A percentile compares a stretch with the other conserved stretches of the same genome.
phyloP scores from a whole-genome alignment of 2,888 invertebrate genomes.

The Erebia ligea region DNA sequence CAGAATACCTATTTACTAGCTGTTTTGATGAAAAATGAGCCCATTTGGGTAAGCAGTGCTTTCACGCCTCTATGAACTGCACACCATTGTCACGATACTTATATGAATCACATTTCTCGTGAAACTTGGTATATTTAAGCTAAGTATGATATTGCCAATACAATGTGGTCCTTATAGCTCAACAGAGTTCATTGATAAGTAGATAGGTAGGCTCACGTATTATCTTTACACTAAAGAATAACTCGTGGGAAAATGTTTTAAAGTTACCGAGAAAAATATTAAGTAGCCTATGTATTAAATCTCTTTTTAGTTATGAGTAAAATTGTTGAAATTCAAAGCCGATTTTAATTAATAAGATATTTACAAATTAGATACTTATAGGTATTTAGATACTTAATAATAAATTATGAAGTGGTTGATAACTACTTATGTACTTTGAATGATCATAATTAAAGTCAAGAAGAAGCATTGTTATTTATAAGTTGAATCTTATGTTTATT shows the following conservation, averaged over 20 bases:
- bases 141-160: background rate
- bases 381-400: too few species aligned
- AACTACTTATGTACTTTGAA: too few species aligned
- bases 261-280: conserved; percentile 19
- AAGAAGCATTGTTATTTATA: too few species aligned
- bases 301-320: background rate
- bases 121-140: background rate
- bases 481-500: too few species aligned
- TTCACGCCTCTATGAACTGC: too few species aligned
- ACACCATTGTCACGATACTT: conserved; percentile 7
- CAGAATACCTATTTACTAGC: too few species aligned
- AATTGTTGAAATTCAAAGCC: background rate
- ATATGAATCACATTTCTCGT: background rate
- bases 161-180: background rate
- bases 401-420: too few species aligned
- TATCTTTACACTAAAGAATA: conserved; percentile 16
- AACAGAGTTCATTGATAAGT: conserved; percentile 14
- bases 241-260: conserved; percentile 12
- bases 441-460: too few species aligned
- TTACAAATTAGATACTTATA: too few species aligned
- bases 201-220: background rate
- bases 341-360: background rate
- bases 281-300: background rate
- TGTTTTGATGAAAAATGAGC: too few species aligned
- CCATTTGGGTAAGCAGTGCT: too few species aligned